phyloP scores from a whole-genome alignment of 2,113 vertebrate genomes.

The Calypte anna region DNA sequence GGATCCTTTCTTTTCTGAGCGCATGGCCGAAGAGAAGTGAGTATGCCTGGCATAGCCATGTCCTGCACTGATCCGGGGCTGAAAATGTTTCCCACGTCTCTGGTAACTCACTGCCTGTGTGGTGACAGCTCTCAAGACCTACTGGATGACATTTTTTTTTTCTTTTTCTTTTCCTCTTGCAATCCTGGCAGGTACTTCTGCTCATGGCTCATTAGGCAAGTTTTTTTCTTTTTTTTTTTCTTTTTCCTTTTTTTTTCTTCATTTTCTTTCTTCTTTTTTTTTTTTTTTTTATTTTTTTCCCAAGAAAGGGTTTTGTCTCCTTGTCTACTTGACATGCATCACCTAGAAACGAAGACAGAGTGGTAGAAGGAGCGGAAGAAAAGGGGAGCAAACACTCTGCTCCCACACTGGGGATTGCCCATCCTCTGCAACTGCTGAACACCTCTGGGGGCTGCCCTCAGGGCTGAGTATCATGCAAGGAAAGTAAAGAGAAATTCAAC shows the following conservation, averaged over 20 bases:
- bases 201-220: background rate
- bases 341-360: background rate
- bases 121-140: background rate
- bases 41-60: background rate
- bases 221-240: too few relatives aligned
- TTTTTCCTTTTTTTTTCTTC: too few relatives aligned
- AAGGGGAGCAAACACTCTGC: background rate
- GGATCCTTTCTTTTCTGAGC: constrained; percentile 1
- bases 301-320: background rate
- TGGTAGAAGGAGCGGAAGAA: background rate
- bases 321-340: background rate
- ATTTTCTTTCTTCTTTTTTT: background rate
- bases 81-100: constrained; percentile 16
- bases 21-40: background rate
- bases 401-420: background rate
- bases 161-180: background rate
- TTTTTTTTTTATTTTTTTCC: background rate
- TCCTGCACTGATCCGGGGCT: background rate
- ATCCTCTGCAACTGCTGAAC: fast-evolving
- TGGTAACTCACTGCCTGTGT: background rate
- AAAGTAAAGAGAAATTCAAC: background rate
- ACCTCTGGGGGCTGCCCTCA: fast-evolving
- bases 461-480: background rate
- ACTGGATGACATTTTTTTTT: background rate
- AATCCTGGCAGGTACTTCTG: constrained; percentile 15